These are phyloP conservation scores for Acropora tenuis DNA, from an alignment of 64 coral and sea anemone species.

Conservation along the genomic window DNA sequence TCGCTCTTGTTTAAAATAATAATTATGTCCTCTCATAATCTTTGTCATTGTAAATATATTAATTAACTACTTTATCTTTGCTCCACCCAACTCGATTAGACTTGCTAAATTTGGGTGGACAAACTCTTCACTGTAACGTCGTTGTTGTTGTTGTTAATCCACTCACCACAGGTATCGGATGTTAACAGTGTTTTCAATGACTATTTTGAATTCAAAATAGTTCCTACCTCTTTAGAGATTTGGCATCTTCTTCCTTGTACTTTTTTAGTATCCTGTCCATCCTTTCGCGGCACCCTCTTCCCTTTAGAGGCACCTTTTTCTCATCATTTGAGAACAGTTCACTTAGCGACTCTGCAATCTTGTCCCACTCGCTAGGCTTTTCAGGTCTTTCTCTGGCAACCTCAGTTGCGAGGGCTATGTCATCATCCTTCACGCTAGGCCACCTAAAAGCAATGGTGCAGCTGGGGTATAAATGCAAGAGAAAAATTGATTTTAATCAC, in stretches of 20 bases:
- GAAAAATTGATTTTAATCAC: constrained; percentile 1
- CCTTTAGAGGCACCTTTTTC: too few relatives aligned
- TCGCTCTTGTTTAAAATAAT: too few relatives aligned
- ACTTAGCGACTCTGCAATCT: too few relatives aligned
- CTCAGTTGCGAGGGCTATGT: constrained; percentile 37
- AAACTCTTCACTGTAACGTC: too few relatives aligned
- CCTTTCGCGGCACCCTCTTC: too few relatives aligned
- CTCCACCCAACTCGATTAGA: too few relatives aligned
- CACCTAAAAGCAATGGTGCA: constrained; percentile 51
- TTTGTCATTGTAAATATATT: too few relatives aligned
- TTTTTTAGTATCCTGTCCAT: background rate
- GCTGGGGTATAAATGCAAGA: background rate
- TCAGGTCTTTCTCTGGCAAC: constrained; percentile 19
- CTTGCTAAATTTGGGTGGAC: too few relatives aligned
- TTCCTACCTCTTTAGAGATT: constrained; percentile 19
- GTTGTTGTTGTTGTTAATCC: background rate
- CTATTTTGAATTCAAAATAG: background rate
- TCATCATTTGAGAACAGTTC: too few relatives aligned
- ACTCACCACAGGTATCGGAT: background rate
- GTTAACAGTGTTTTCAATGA: background rate
- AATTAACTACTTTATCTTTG: too few relatives aligned
- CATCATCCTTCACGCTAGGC: constrained; percentile 2
- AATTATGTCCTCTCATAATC: too few relatives aligned
- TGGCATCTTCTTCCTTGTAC: constrained; percentile 31
- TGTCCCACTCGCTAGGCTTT: background rate